These are phyloP conservation scores for Metellina segmentata DNA, from an alignment of 2,888 invertebrate species.

Conservation along the genomic window DNA sequence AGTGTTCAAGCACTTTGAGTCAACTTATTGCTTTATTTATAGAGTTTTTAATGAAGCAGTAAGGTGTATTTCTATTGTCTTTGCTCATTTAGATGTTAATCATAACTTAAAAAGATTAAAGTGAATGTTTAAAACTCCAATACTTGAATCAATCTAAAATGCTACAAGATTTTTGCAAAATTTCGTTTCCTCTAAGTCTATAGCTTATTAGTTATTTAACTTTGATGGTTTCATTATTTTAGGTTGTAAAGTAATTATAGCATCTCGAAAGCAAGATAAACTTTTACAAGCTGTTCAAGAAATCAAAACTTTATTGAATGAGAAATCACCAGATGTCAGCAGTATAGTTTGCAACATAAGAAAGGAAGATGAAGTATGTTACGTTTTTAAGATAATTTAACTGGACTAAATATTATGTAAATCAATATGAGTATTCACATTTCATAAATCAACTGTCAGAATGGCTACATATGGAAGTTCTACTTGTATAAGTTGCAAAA, in stretches of 20 bases:
- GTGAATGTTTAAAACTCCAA: too few species aligned
- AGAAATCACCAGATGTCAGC: constrained; percentile 79
- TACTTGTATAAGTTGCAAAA: too few species aligned
- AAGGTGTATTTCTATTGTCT: too few species aligned
- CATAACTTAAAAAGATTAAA: too few species aligned
- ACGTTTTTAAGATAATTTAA: too few species aligned
- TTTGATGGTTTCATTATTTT: constrained; percentile 21
- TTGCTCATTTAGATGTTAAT: too few species aligned
- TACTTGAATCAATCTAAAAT: too few species aligned
- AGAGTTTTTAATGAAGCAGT: too few species aligned
- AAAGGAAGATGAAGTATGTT: constrained; percentile 82
- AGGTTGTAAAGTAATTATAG: constrained; percentile 83
- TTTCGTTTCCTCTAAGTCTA: not conserved
- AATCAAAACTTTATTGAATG: constrained; percentile 78
- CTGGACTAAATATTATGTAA: not conserved
- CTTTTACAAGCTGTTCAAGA: constrained; percentile 80
- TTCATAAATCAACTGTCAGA: not conserved
- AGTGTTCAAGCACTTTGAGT: too few species aligned
- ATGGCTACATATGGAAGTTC: too few species aligned
- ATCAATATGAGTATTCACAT: not conserved
- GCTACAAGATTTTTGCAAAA: too few species aligned
- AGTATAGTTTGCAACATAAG: constrained; percentile 82
- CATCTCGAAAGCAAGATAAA: constrained; percentile 82
- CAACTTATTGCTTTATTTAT: too few species aligned
- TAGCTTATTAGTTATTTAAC: not conserved